Evolutionary conservation across 2,113 vertebrate genomes (phyloP).

Genomic region (Egretta garzetta): DNA sequence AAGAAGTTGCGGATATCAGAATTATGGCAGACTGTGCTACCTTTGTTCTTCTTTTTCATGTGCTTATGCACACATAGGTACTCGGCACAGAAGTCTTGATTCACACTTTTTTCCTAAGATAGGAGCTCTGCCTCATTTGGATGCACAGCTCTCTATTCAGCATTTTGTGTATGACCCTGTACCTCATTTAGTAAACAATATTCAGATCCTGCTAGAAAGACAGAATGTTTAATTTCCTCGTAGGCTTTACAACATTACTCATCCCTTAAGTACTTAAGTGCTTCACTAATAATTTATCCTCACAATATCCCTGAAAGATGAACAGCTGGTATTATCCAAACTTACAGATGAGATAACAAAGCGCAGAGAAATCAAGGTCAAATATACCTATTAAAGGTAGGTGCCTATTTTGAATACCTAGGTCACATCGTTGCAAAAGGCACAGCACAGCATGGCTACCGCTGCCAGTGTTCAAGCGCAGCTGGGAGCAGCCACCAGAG

Average conservation of each 20-base stretch:
- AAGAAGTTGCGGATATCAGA: background rate
- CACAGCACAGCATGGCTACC: background rate
- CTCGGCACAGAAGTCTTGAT: background rate
- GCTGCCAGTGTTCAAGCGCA: background rate
- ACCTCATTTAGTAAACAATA: conserved; percentile 46
- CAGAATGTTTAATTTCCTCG: conserved; percentile 56
- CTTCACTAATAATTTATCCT: conserved; percentile 59
- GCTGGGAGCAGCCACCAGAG: background rate
- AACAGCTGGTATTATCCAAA: conserved; percentile 48
- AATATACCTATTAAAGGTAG: background rate
- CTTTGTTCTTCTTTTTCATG: background rate
- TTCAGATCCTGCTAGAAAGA: conserved; percentile 33
- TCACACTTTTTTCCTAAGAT: background rate
- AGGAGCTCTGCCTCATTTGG: background rate
- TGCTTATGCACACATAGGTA: background rate
- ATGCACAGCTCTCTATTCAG: background rate
- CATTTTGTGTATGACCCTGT: conserved; percentile 2
- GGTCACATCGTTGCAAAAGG: background rate
- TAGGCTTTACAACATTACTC: conserved; percentile 24
- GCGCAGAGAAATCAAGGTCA: conserved; percentile 33
- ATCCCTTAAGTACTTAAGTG: conserved; percentile 53
- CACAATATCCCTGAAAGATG: conserved; percentile 11
- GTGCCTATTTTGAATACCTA: background rate
- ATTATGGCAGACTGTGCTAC: background rate
- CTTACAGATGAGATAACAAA: conserved; percentile 35